Evolutionary conservation across 2,113 vertebrate species (phyloP).

Genomic region (Macrotus californicus): DNA sequence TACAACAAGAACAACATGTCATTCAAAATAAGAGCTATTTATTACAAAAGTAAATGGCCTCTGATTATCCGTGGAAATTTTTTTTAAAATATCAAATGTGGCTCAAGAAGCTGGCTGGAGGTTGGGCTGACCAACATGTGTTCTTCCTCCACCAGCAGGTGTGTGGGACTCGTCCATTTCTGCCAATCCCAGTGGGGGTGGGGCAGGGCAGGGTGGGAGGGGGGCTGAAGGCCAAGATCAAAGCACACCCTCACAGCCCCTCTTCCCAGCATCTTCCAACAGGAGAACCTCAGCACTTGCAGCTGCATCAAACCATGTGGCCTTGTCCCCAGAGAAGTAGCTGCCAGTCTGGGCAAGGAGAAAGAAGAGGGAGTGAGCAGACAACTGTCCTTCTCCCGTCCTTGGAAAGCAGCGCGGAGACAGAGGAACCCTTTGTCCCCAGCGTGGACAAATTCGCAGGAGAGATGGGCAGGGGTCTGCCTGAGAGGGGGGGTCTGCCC

Average conservation of each 20-base stretch:
- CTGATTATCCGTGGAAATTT: slow-evolving; percentile 22
- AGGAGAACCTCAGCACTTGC: not conserved
- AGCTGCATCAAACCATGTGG: not conserved
- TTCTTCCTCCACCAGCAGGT: not conserved
- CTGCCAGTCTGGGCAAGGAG: not conserved
- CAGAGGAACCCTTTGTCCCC: not conserved
- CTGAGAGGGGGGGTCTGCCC: no score
- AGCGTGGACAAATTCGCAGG: not conserved
- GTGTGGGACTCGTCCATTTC: not conserved
- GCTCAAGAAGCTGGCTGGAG: slow-evolving; percentile 19
- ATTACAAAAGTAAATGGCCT: slow-evolving; percentile 77
- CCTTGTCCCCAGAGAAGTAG: not conserved
- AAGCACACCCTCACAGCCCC: not conserved
- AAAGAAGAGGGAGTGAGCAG: not conserved
- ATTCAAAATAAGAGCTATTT: slow-evolving; percentile 75
- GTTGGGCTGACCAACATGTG: not conserved
- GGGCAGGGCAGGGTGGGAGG: no score
- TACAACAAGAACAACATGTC: slow-evolving; percentile 25
- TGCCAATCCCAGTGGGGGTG: not conserved
- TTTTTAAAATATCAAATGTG: slow-evolving; percentile 53
- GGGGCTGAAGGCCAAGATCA: not conserved
- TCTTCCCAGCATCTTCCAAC: not conserved
- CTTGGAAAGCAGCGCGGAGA: not conserved
- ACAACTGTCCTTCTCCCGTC: not conserved
- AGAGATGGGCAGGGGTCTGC: not conserved